Conservation (phyloP, 1,140 invertebrate species). For the Achroia grisella region DNA sequence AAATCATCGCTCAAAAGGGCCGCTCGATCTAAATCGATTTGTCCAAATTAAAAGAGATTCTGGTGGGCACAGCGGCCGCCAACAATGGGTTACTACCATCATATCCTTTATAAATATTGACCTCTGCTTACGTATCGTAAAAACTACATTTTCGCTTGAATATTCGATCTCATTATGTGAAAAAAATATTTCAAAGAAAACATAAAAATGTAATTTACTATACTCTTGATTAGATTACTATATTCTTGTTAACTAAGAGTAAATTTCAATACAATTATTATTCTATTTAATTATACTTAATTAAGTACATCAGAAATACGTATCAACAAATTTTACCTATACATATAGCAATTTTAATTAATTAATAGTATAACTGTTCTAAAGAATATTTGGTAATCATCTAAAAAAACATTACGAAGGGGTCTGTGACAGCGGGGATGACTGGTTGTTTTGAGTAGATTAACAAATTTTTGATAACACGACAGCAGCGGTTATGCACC, state of each 20-base stretch:
- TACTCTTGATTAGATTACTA: too few relatives aligned
- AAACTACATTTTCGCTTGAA: conserved; percentile 3
- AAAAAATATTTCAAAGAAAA: not conserved
- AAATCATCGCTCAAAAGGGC: conserved; percentile 65
- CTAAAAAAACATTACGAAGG: not conserved
- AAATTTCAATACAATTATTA: too few relatives aligned
- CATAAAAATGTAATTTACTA: too few relatives aligned
- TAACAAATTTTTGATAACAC: conserved; percentile 50
- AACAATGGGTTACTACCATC: conserved; percentile 7
- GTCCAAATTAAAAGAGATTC: conserved; percentile 50
- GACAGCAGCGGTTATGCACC: conserved; percentile 22
- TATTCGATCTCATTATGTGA: not conserved
- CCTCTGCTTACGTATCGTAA: conserved; percentile 8
- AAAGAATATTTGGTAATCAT: too few relatives aligned
- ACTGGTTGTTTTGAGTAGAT: conserved; percentile 49
- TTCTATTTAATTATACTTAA: too few relatives aligned
- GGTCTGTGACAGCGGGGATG: conserved; percentile 25
- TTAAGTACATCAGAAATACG: too few relatives aligned
- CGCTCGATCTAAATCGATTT: conserved; percentile 63
- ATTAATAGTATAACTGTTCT: too few relatives aligned
- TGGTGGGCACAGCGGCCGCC: conserved; percentile 13
- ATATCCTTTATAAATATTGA: conserved; percentile 38
- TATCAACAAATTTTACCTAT: too few relatives aligned
- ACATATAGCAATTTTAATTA: too few relatives aligned
- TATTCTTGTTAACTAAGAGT: too few relatives aligned